Conservation (phyloP, 2,797 vertebrate genomes). For the Neostethus bicornis region DNA sequence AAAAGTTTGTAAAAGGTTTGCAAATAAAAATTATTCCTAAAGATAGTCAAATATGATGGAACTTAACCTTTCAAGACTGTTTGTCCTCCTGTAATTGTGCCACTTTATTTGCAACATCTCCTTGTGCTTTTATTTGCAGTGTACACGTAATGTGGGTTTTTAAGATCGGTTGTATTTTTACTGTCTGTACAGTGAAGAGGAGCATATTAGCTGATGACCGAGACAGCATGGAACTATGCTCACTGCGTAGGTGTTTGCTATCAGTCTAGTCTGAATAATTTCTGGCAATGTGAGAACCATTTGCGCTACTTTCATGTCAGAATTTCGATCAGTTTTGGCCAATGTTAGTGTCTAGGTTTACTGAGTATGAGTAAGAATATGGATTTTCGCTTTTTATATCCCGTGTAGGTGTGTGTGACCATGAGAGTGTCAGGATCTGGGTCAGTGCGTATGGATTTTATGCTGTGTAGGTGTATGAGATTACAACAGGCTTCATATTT, state of each 20-base stretch:
- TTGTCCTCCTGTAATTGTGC: slow-evolving; percentile 4
- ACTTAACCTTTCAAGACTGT: neutral
- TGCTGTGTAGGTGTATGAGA: slow-evolving; percentile 51
- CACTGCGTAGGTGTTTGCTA: slow-evolving; percentile 26
- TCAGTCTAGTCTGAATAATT: slow-evolving; percentile 45
- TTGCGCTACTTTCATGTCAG: slow-evolving; percentile 4
- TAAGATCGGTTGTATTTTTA: slow-evolving; percentile 36
- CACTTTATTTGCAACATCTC: slow-evolving; percentile 12
- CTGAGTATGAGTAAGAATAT: slow-evolving; percentile 16
- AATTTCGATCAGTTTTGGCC: slow-evolving; percentile 9
- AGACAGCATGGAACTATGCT: neutral
- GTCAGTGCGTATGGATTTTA: slow-evolving; percentile 51
- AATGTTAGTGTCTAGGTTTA: slow-evolving; percentile 9
- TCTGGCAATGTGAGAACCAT: slow-evolving; percentile 5
- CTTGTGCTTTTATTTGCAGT: neutral
- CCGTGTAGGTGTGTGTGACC: slow-evolving; percentile 39
- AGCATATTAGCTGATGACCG: slow-evolving; percentile 11
- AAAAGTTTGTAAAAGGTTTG: too few relatives aligned
- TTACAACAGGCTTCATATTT: slow-evolving; percentile 24
- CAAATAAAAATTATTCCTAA: neutral
- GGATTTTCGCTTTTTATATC: slow-evolving; percentile 23
- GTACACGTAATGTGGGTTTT: neutral
- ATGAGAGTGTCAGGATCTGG: slow-evolving; percentile 40
- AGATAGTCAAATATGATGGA: too few relatives aligned
- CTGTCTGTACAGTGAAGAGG: slow-evolving; percentile 8